Base-by-base conservation (phyloP, 2,888 invertebrate species). In the Brassicogethes aeneus region DNA sequence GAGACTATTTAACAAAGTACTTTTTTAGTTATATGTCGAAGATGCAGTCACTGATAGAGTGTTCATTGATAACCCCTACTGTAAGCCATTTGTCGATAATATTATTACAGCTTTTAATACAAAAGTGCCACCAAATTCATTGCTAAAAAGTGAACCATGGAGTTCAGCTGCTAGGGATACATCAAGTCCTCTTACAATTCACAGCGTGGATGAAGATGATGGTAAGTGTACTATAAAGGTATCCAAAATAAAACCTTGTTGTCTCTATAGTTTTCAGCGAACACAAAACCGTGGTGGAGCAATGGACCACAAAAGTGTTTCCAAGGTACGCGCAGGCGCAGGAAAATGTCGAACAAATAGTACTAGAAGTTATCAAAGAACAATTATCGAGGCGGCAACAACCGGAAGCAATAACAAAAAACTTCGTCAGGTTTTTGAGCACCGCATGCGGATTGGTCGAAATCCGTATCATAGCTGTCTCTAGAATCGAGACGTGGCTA, bases 11-110 rank as follows among this genome's bases (percentile, higher is more conserved):
- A 23, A 23, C 23, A 23, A 7, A 7, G 23, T 23, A 23, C 10
- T 23, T 23, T 5, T 68, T 3, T 57, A 89, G 82, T 77, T 90
- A 0, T 96, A 92, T 65, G 82, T 95, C 44, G 96, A 97, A 60
- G 96, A 97, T 71, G 90, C 94, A 0, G 71, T 93, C 1, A 91
- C 89, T 33, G 96, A 97, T 59, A 75, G 95, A 29, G 77, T 87
- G 50, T 96, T 96, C 92, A 90, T 95, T 14, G 96, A 96, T 62
- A 82, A 87, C 54, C 80, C 87, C 0, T 87, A 90, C 69, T 94
- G 94, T 64, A 85, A 86, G 58, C 82, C 85, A 15, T 86, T 95
- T 62, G 89, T 92, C 1, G 90, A 92, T 54, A 96, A 95, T 64
- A 85, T 96, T 37, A 73, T 85, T 40, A 86, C 86, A 0, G 89